Evolutionary conservation across 2,113 vertebrate genomes (phyloP).

Genomic region (Melanostigma gelatinosum): DNA sequence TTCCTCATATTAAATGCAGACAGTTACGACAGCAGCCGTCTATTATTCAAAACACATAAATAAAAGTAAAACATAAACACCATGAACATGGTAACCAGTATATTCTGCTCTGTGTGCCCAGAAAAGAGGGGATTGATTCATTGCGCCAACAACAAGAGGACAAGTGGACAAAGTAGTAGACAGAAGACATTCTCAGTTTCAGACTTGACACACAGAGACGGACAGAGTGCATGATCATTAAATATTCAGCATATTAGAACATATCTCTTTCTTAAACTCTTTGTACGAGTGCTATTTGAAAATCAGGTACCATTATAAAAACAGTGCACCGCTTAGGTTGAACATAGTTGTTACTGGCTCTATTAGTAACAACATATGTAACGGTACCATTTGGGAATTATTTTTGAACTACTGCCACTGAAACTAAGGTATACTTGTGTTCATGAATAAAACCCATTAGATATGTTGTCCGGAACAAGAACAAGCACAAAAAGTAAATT

Average conservation of each 20-base stretch:
- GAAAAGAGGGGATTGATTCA: not conserved
- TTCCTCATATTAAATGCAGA: constrained; percentile 71
- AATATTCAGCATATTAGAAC: constrained; percentile 60
- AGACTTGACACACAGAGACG: constrained; percentile 26
- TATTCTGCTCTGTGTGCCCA: constrained; percentile 36
- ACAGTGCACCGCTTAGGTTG: constrained; percentile 58
- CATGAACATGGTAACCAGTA: constrained; percentile 50
- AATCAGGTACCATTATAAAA: constrained; percentile 16
- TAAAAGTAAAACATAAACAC: constrained; percentile 47
- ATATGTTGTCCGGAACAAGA: constrained; percentile 5
- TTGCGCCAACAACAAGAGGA: constrained; percentile 11
- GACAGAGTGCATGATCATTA: constrained; percentile 54
- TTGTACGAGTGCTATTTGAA: constrained; percentile 4
- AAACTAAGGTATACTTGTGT: constrained; percentile 15
- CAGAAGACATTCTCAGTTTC: constrained; percentile 34
- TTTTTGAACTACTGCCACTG: constrained; percentile 26
- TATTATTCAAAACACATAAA: constrained; percentile 60
- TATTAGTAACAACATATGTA: constrained; percentile 16
- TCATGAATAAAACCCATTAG: constrained; percentile 13
- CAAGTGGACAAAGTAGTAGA: constrained; percentile 30
- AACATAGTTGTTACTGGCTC: constrained; percentile 56
- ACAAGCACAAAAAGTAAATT: constrained; percentile 14
- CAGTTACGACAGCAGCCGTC: constrained; percentile 68
- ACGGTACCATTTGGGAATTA: constrained; percentile 15
- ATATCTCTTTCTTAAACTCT: constrained; percentile 31